These are phyloP conservation scores for Eidolon helvum DNA, from an alignment of 2,113 vertebrate species.

Conservation along the genomic window DNA sequence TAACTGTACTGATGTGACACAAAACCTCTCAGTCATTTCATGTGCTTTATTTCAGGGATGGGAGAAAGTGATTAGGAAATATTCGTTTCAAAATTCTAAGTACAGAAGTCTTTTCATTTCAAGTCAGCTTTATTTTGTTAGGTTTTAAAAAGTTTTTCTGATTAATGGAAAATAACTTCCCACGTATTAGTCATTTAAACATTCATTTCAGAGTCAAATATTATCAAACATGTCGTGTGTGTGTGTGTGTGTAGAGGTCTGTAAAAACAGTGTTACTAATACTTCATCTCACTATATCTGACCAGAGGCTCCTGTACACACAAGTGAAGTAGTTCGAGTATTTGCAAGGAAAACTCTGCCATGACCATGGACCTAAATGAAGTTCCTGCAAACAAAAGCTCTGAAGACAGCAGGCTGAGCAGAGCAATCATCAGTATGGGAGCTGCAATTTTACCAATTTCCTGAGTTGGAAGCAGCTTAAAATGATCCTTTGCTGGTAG, in stretches of 20 bases:
- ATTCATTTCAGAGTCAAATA: not conserved
- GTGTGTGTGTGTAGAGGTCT: not conserved
- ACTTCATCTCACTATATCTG: not conserved
- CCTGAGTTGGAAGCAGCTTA: constrained; percentile 15
- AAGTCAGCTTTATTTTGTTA: not conserved
- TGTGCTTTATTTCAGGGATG: not conserved
- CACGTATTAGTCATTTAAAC: not conserved
- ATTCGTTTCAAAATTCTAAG: not conserved
- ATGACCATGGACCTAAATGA: not conserved
- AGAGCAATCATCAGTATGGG: not conserved
- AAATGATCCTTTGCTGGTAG: constrained; percentile 6
- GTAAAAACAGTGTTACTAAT: not conserved
- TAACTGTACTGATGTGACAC: not conserved
- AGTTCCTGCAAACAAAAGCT: not conserved
- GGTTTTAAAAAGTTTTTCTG: not conserved
- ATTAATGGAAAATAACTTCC: not conserved
- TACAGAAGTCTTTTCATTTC: not conserved
- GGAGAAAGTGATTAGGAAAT: not conserved
- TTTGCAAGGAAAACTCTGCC: not conserved
- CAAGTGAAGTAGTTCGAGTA: not conserved
- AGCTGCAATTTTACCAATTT: constrained; percentile 20
- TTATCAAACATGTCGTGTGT: not conserved
- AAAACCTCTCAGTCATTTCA: not conserved
- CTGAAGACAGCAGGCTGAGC: not conserved
- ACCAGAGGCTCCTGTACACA: not conserved